phyloP scores from a whole-genome alignment of 2,113 vertebrate species.

The Ictalurus punctatus region DNA sequence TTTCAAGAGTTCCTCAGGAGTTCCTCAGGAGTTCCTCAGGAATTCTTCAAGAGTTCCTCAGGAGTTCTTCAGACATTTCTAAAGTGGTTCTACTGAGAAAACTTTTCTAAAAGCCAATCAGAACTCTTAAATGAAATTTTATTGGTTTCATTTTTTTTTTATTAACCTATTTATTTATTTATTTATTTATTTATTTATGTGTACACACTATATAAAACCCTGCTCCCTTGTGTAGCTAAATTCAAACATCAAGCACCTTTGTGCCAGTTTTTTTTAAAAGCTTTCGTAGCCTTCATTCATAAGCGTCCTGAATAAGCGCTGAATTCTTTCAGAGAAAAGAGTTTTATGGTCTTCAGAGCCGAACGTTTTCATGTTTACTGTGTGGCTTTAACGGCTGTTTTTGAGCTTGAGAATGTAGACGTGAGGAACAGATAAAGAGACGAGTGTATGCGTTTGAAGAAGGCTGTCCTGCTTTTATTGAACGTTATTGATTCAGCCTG shows the following conservation, averaged over 20 bases:
- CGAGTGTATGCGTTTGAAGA: not conserved
- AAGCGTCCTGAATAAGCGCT: not conserved
- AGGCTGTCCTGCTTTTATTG: not conserved
- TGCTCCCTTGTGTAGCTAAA: not conserved
- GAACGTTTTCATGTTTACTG: not conserved
- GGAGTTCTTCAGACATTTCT: not conserved
- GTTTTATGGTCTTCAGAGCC: not conserved
- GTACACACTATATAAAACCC: not conserved
- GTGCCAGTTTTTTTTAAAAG: not conserved
- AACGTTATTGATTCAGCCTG: conserved; percentile 32
- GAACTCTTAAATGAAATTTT: not conserved
- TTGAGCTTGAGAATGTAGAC: not conserved
- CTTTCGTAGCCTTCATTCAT: not conserved
- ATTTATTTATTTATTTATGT: not conserved
- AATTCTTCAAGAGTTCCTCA: too few relatives aligned
- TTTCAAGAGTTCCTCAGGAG: too few relatives aligned
- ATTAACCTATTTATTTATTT: not conserved
- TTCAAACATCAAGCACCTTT: too few relatives aligned
- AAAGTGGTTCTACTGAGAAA: not conserved
- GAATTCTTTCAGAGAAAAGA: not conserved
- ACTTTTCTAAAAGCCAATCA: not conserved
- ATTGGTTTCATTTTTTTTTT: not conserved
- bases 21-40: too few relatives aligned
- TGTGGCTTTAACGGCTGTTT: not conserved
- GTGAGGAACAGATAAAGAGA: conserved; percentile 5